Evolutionary conservation across 2,888 invertebrate species (phyloP).

Genomic region (Platycheirus rosarum): DNA sequence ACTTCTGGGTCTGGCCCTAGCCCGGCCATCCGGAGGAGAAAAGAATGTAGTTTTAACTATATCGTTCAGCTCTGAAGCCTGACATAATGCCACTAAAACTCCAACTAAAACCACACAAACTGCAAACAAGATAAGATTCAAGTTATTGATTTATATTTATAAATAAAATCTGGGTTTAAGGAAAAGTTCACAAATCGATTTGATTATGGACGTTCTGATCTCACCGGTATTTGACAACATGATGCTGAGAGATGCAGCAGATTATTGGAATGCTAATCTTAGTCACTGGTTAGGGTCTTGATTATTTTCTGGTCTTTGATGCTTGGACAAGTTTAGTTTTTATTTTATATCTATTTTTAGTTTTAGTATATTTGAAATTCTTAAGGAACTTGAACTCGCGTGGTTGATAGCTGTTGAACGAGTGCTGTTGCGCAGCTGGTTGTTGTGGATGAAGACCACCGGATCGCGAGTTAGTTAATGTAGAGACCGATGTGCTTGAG

Average conservation of each 20-base stretch:
- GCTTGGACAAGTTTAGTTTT: conserved; percentile 46
- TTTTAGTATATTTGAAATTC: conserved; percentile 1
- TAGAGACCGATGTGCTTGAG: conserved; percentile 47
- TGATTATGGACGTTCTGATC: conserved; percentile 34
- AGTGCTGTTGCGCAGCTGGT: conserved; percentile 15
- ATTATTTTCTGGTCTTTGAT: conserved; percentile 30
- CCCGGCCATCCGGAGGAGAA: neutral
- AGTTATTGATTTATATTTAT: conserved; percentile 7
- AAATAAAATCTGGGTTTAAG: neutral
- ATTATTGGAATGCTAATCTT: conserved; percentile 7
- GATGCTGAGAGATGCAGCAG: conserved; percentile 14
- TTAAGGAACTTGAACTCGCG: conserved; percentile 25
- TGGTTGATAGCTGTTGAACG: conserved; percentile 22
- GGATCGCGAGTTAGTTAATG: conserved; percentile 4
- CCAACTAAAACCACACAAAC: conserved; percentile 39
- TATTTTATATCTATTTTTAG: conserved; percentile 21
- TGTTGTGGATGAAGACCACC: neutral
- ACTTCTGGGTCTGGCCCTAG: neutral
- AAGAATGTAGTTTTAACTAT: neutral
- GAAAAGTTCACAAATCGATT: conserved; percentile 22
- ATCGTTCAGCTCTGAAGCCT: conserved; percentile 14
- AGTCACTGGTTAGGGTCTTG: conserved; percentile 44
- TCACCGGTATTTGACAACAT: conserved; percentile 63
- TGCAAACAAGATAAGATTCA: conserved; percentile 32
- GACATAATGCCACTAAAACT: conserved; percentile 41